Base-by-base conservation (phyloP, 2,888 invertebrate genomes). In the Notocelia uddmanniana region DNA sequence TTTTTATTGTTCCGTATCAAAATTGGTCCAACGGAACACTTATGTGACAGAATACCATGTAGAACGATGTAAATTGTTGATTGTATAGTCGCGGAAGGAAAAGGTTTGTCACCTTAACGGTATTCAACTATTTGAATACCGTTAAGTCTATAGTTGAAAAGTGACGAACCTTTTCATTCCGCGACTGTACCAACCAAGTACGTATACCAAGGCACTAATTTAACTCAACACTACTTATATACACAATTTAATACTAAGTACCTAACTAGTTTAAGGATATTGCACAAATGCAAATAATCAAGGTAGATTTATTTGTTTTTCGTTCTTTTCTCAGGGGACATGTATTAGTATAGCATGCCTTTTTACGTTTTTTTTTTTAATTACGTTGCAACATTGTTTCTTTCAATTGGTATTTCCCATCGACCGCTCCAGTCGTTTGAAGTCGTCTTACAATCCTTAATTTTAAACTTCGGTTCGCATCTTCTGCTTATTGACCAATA, bases 401-500 rank as follows among this genome's bases (percentile, higher is more conserved):
- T 92, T 82, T 95, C 95, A 9, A 94, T 79, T 41, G 95, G 95
- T 80, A 95, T 90, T 78, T 95, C 94, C 92, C 94, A 94, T 85
- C 95, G 88, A 66, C 87, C 91, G 50, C 76, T 83, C 94, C 94
- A 94, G 62, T 86, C 81, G 50, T 88, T 89, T 26, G 80, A 79
- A 19, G 91, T 85, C 62, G 87, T 85, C 74, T 89, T 89, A 68
- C 97, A 97, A 81, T 95, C 95, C 69, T 94, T 93, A 63, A 97
- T 87, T 81, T 94, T 95, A 57, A 92, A 89, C 0, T 92, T 90
- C 55, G 95, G 94, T 88, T 97, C 97, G 83, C 97, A 97, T 81
- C 96, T 94, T 86, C 96, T 95, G 78, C 97, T 97, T 3, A 96
- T 95, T 55, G 96, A 94, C 97, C 97, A 97, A 84, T 96, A 98